Percentiles rank a stretch among this genome's conserved stretches.
Evolutionary conservation across 1,140 invertebrate species (phyloP).

Genomic region (Atta texana): DNA sequence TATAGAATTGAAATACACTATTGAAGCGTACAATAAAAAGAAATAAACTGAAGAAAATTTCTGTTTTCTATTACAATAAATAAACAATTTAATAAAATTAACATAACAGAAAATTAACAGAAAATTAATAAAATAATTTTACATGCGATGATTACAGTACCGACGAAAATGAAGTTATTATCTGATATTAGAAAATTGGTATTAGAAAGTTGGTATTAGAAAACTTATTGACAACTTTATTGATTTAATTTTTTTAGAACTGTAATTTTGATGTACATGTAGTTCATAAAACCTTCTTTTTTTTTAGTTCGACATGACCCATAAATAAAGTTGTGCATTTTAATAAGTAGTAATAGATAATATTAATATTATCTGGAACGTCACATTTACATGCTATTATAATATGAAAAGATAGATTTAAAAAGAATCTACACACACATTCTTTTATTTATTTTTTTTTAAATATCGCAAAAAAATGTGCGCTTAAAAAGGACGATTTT

Average conservation of each 20-base stretch:
- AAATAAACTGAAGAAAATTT: slow-evolving; percentile 21
- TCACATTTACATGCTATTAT: neutral
- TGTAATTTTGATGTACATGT: neutral
- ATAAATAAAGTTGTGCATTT: no score
- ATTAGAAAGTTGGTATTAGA: neutral
- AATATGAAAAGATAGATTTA: neutral
- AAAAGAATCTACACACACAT: neutral
- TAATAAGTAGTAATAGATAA: neutral
- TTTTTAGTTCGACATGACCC: neutral
- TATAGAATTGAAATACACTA: slow-evolving; percentile 8
- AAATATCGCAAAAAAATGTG: neutral
- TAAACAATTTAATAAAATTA: slow-evolving; percentile 23
- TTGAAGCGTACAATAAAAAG: slow-evolving; percentile 9
- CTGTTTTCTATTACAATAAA: neutral
- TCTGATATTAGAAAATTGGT: neutral
- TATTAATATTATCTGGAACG: neutral
- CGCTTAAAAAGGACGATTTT: neutral
- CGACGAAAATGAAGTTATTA: neutral
- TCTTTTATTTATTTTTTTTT: neutral
- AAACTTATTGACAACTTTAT: neutral
- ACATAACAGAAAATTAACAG: neutral
- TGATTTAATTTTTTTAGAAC: neutral
- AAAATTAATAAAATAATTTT: slow-evolving; percentile 8
- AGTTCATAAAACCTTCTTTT: neutral
- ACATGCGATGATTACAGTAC: neutral